Base-by-base conservation (phyloP, 2,113 vertebrate species). In the Eulacestoma nigropectus region DNA sequence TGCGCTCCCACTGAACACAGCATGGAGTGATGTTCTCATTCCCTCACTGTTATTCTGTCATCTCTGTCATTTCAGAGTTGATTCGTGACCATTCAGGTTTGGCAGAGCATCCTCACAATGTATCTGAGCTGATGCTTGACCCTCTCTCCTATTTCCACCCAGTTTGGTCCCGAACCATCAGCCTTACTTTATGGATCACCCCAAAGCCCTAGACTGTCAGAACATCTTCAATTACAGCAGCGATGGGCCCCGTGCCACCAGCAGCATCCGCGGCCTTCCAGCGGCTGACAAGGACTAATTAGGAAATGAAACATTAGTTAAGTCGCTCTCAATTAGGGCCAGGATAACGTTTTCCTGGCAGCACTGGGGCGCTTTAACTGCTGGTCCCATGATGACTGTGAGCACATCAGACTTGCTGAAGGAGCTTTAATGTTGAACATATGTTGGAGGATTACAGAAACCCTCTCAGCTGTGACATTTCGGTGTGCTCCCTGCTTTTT, bases 271-370 rank as follows among this genome's bases (percentile, higher is more conserved):
- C 42, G 55, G 96, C 90, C 95, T 97, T 97, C 96, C 95, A 97
- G 96, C 67, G 39, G 91, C 93, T 97, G 97, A 97, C 90, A 97
- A 97, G 96, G 94, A 97, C 96, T 97, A 98, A 98, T 97, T 96
- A 97, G 94, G 97, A 98, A 97, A 97, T 98, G 96, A 98, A 98
- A 98, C 94, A 97, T 84, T 97, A 93, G 96, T 97, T 98, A 98
- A 97, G 95, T 96, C 96, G 84, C 81, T 97, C 97, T 97, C 97
- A 98, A 96, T 98, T 98, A 97, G 90, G 96, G 85, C 95, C 89
- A 97, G 93, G 94, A 97, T 97, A 97, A 97, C 95, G 92, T 96
- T 96, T 97, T 97, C 93, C 95, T 96, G 93, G 95, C 97, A 98
- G 96, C 75, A 49, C 92, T 86, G 80, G 92, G 93, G 93, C 52